phyloP scores from a whole-genome alignment of 2,888 invertebrate species.

The Rotaria socialis region DNA sequence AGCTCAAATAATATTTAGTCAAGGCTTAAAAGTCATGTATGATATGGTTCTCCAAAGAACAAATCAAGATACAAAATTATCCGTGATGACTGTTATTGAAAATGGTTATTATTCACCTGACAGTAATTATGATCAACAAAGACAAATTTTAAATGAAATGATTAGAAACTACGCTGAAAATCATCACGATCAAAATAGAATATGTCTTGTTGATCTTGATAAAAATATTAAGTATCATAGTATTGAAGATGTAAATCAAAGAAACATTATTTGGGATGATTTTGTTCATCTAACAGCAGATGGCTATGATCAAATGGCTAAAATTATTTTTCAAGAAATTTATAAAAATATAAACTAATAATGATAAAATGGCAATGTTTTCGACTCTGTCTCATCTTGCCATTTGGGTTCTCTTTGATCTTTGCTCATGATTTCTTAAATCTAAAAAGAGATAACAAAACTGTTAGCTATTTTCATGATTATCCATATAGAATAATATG shows the following conservation, averaged over 20 bases:
- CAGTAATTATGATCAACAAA: not conserved
- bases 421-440: too few species aligned
- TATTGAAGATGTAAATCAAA: not conserved
- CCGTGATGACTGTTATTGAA: not conserved
- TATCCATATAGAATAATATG: too few species aligned
- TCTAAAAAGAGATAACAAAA: too few species aligned
- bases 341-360: not conserved
- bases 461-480: too few species aligned
- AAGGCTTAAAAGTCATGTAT: not conserved
- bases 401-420: too few species aligned
- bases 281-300: not conserved
- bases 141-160: not conserved
- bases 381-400: too few species aligned
- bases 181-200: not conserved
- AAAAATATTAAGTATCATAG: not conserved
- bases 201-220: not conserved
- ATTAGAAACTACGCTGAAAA: not conserved
- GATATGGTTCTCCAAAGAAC: not conserved
- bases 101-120: not conserved
- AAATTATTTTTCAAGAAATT: not conserved
- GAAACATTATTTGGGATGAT: not conserved
- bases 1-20: not conserved
- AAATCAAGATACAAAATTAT: not conserved
- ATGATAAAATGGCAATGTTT: constrained; percentile 64
- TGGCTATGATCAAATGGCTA: not conserved